Conservation (phyloP, 2,113 vertebrate genomes). For the Lagopus leucura region DNA sequence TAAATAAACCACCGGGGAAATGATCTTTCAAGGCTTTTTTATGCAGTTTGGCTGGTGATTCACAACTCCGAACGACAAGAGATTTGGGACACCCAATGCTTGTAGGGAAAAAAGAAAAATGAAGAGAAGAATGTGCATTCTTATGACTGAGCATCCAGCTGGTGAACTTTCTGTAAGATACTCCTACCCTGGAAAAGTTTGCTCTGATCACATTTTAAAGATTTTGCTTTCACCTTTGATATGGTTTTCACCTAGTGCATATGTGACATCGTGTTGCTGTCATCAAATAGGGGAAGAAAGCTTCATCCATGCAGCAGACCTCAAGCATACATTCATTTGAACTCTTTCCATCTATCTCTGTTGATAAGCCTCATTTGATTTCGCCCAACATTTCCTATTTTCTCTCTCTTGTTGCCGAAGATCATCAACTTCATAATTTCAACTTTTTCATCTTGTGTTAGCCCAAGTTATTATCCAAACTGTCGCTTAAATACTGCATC, state of each 20-base stretch:
- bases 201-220: not conserved
- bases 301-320: slow-evolving; percentile 14
- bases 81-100: no score
- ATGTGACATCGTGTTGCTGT: not conserved
- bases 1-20: not conserved
- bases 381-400: slow-evolving; percentile 22
- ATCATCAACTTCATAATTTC: slow-evolving; percentile 47
- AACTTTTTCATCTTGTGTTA: slow-evolving; percentile 49
- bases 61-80: not conserved
- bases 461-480: slow-evolving; percentile 39
- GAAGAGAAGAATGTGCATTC: not conserved
- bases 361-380: slow-evolving; percentile 57
- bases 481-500: slow-evolving; percentile 1
- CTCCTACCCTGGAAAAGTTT: not conserved
- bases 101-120: not conserved
- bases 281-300: not conserved
- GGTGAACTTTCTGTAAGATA: not conserved
- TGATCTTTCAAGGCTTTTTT: not conserved
- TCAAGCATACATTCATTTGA: slow-evolving; percentile 49
- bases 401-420: slow-evolving; percentile 44
- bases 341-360: slow-evolving; percentile 56
- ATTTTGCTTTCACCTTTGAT: not conserved
- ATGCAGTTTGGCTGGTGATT: not conserved
- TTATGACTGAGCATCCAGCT: not conserved
- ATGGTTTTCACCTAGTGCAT: not conserved